Evolutionary conservation across 2,888 invertebrate genomes (phyloP), one percentile per base, ranked within the genome.

Genomic region (Phlogophora meticulosa): DNA sequence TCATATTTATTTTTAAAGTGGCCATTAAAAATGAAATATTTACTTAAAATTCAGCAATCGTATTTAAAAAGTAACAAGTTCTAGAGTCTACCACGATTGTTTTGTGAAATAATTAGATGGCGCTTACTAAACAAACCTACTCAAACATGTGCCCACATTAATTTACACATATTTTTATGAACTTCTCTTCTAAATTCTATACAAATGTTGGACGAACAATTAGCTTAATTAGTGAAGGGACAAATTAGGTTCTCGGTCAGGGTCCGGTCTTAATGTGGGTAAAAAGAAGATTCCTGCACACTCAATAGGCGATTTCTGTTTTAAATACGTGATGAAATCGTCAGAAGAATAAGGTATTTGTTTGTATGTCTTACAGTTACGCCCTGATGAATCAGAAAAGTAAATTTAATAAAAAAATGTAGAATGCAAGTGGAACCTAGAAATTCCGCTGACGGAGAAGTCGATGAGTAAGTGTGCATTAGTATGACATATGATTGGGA

Each of bases 211-310:
- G 34, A 52, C 17, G 38, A 49, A 63, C 57, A 76, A 73, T 79
- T 71, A 79, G 55, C 55, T 67, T 79, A 66, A 73, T 79, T 70
- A 76, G 59, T 46, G 57, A 48, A 66, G 67, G 51, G 62, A 65
- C 57, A 73, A 71, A 76, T 79, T 60, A 63, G 59, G 67, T 70
- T 36, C 11, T 13, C n/a, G 57, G 76, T 65, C 70, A 60, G 49
- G 49, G 72, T 72, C 72, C 62, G 46, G 48, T 70, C 15, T 40
- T n/a, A 61, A 67, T 62, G 48, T 20, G 36, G 24, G 22, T 64
- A 28, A 48, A 28, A 36, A 20, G 15, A 20, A 20, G 24, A n/a
- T 46, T 38, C 10, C 10, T 36, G 20, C 34, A 36, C 10, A 43
- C 7, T 22, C 7, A 32, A 45, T 52, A 52, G 17, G 4, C 48